Percentiles rank a stretch among this genome's conserved stretches.
Conservation (phyloP, 2,113 vertebrate species). For the Sminthopsis crassicaudata region DNA sequence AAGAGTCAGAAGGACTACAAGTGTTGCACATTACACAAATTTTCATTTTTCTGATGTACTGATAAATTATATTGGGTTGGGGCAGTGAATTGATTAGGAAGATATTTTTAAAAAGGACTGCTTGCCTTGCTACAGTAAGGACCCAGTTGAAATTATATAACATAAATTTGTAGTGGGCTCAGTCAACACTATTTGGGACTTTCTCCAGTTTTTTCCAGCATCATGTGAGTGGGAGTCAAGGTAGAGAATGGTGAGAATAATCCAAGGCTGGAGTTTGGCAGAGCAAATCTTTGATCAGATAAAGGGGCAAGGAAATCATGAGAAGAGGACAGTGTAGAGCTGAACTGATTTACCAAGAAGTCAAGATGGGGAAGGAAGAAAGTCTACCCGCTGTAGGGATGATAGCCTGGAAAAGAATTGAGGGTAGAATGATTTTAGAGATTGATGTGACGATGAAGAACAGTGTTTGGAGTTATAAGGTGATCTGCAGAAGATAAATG, state of each 20-base stretch:
- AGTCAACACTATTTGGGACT: background rate
- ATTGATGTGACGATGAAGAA: background rate
- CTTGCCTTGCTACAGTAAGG: background rate
- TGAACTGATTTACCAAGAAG: background rate
- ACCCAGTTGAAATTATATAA: background rate
- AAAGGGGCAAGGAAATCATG: background rate
- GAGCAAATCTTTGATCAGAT: background rate
- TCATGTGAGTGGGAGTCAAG: background rate
- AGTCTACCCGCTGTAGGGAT: background rate
- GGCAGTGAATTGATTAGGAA: background rate
- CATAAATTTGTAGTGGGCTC: background rate
- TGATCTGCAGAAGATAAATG: background rate
- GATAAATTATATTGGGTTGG: background rate
- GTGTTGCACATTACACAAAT: background rate
- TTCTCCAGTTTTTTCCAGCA: background rate
- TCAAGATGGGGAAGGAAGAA: background rate
- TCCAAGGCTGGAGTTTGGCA: background rate
- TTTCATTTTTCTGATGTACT: background rate
- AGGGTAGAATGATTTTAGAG: background rate
- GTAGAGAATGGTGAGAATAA: background rate
- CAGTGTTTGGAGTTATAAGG: background rate
- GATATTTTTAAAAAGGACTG: background rate
- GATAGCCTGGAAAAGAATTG: background rate
- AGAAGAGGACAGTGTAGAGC: background rate
- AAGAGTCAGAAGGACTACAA: background rate